A percentile compares a stretch with the other conserved stretches of the same genome.
These are phyloP conservation scores for Fissipunctia ypsillon DNA, from an alignment of 2,888 invertebrate species.

Conservation along the genomic window DNA sequence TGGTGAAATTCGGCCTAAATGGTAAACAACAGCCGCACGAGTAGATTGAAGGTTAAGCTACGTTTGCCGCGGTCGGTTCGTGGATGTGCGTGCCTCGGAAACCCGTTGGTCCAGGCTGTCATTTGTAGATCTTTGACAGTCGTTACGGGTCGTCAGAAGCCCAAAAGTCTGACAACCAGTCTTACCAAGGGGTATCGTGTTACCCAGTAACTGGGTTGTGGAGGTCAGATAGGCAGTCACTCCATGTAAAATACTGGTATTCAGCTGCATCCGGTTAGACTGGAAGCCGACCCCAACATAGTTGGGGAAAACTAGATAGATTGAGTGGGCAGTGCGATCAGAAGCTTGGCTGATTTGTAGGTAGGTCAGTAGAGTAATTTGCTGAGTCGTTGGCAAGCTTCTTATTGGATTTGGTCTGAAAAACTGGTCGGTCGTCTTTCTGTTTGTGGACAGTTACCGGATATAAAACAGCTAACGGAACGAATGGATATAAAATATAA, in stretches of 20 bases:
- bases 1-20: too few relatives aligned
- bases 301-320: background rate
- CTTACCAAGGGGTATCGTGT: background rate
- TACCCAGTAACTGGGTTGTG: background rate
- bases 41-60: background rate
- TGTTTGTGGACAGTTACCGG: background rate
- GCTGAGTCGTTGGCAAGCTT: background rate
- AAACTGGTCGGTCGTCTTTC: background rate
- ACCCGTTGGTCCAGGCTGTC: too few relatives aligned
- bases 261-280: background rate
- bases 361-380: slow-evolving; percentile 12
- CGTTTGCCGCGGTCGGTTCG: background rate
- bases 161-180: background rate
- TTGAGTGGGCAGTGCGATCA: background rate
- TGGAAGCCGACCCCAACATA: background rate
- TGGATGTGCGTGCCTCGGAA: background rate
- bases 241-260: background rate
- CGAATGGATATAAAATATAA: background rate
- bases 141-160: background rate
- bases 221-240: background rate
- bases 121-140: too few relatives aligned
- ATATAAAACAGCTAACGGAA: too few relatives aligned
- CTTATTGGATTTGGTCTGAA: slow-evolving; percentile 1
- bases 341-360: slow-evolving; percentile 2
- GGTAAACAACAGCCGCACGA: background rate